Conservation (phyloP, 1,140 invertebrate species). For the Drosophila seguyi region DNA sequence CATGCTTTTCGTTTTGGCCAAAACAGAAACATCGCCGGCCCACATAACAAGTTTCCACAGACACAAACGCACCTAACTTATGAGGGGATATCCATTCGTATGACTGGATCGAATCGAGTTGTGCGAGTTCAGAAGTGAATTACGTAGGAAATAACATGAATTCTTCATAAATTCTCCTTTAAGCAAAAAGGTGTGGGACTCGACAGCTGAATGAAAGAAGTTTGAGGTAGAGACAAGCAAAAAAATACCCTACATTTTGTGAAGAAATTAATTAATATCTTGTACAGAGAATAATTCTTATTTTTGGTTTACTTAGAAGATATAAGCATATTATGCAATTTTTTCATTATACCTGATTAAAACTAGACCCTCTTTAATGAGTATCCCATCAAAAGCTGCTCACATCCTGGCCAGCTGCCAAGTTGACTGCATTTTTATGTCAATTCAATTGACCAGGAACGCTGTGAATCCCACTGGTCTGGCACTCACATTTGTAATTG, state of each 20-base stretch:
- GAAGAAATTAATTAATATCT: background rate
- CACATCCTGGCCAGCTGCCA: constrained; percentile 17
- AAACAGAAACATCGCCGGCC: constrained; percentile 6
- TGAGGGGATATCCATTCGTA: constrained; percentile 2
- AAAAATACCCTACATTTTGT: background rate
- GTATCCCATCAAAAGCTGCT: background rate
- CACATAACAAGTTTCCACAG: constrained; percentile 37
- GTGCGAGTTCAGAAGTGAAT: constrained; percentile 23
- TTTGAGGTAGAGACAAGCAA: too few species aligned
- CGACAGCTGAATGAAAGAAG: background rate
- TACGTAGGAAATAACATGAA: constrained; percentile 43
- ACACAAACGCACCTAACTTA: constrained; percentile 12
- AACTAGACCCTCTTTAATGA: background rate
- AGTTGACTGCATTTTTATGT: constrained; percentile 49
- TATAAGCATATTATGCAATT: too few species aligned
- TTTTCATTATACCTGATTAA: background rate
- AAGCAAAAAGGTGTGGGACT: constrained; percentile 28
- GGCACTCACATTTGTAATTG: constrained; percentile 55
- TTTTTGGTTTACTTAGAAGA: too few species aligned
- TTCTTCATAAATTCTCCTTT: constrained; percentile 44
- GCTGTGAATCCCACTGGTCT: constrained; percentile 7
- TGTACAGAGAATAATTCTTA: accelerated
- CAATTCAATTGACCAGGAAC: constrained; percentile 37
- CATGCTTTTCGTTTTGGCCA: constrained; percentile 12
- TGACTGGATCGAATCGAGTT: constrained; percentile 41